Evolutionary conservation across 2,888 invertebrate species (phyloP), one percentile per base, ranked within the genome.

Genomic region (Pristionchus fissidentatus): DNA sequence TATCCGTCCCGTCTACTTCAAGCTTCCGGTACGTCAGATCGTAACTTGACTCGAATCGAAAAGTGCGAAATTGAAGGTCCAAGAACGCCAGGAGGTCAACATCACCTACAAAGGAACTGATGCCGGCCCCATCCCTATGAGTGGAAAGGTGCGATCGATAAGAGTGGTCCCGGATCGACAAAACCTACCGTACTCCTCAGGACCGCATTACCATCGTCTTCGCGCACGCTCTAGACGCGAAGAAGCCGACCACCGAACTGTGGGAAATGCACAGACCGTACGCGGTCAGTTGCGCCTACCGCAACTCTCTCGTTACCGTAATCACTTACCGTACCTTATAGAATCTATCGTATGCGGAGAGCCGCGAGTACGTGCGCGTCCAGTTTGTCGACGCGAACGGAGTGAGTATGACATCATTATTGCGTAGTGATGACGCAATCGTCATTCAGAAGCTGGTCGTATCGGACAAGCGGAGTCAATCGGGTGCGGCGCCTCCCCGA

Each of bases 1-100:
- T 26, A 62, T 62, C 62, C 62, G 62, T 13, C 62, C 62, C 32
- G 62, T 62, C 62, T 62, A 32, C 62, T 62, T 62, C 62, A 62
- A 62, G 15, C 62, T 62, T 5, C 32, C 62, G 62, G 62, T 32
- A 57, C 57, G 15, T n/a, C 29, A 10, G 62, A 32, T 35, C 35
- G 35, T n/a, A n/a, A n/a, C n/a, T n/a, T n/a, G n/a, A n/a, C n/a
- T n/a, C n/a, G n/a, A n/a, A 62, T 32, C 62, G 35, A 35, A 32
- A 62, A 57, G 29, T 19, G 62, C 29, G 13, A 29, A 35, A 35
- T 62, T 32, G 29, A 29, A 62, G 62, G 62, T 62, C 13, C 62
- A 26, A 29, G 62, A 62, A 19, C 62, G 62, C 19, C 62, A 62
- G 62, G 62, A 62, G 29, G 62, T 62, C 32, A 32, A 4, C 62